These are phyloP conservation scores for Balaenoptera acutorostrata DNA, from an alignment of 2,113 vertebrate genomes.

Conservation along the genomic window DNA sequence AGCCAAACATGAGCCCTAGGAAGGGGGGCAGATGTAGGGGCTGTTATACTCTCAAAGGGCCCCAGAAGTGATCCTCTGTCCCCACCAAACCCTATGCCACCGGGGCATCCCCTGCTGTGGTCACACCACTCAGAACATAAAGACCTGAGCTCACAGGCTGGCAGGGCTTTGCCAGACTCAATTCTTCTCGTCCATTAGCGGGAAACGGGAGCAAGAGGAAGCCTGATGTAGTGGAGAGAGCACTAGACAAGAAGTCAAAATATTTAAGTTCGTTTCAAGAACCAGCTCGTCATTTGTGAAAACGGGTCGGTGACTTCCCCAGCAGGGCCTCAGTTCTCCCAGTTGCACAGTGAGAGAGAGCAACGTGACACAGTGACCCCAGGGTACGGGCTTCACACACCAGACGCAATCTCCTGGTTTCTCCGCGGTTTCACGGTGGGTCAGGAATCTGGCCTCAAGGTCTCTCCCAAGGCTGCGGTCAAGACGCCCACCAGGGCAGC, in stretches of 20 bases:
- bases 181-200: neutral
- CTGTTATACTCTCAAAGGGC: neutral
- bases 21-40: neutral
- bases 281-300: neutral
- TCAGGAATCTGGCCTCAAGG: neutral
- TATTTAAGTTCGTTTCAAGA: neutral
- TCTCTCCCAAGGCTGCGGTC: neutral
- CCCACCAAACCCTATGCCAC: neutral
- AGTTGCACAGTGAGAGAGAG: neutral
- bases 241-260: neutral
- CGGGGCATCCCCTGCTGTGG: accelerated
- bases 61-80: accelerated
- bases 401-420: neutral
- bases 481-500: neutral
- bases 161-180: neutral
- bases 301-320: neutral
- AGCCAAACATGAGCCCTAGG: neutral
- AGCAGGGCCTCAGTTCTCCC: neutral
- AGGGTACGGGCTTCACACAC: neutral
- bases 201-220: neutral
- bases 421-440: neutral
- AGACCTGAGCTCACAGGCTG: neutral
- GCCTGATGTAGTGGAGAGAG: neutral
- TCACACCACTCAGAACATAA: neutral
- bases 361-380: neutral